Evolutionary conservation across 2,797 vertebrate species (phyloP).

Genomic region (Brachyrhaphis roseni): DNA sequence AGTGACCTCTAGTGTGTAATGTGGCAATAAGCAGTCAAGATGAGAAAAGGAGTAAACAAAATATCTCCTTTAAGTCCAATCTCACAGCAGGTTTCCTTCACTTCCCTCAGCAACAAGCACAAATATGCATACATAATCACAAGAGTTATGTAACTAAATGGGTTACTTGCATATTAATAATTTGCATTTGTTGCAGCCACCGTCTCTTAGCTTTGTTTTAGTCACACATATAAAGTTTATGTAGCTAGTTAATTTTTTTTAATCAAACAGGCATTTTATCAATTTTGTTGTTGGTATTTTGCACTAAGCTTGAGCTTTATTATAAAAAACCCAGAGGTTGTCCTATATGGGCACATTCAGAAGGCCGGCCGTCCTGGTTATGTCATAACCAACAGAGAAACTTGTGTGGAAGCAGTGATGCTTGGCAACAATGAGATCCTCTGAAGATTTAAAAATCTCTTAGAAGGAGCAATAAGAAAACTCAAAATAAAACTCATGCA

Average conservation of each 20-base stretch:
- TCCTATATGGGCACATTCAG: not conserved
- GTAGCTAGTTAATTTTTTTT: slow-evolving; percentile 13
- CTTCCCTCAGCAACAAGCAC: slow-evolving; percentile 60
- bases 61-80: slow-evolving; percentile 40
- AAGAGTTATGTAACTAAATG: slow-evolving; percentile 74
- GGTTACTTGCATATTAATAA: slow-evolving; percentile 78
- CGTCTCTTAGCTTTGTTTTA: slow-evolving; percentile 49
- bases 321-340: too few relatives aligned
- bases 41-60: slow-evolving; percentile 35
- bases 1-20: slow-evolving; percentile 7
- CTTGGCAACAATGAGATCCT: too few relatives aligned
- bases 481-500: too few relatives aligned
- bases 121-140: slow-evolving; percentile 74
- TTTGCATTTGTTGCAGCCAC: slow-evolving; percentile 65
- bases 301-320: not conserved
- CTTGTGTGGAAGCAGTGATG: too few relatives aligned
- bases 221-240: slow-evolving; percentile 27
- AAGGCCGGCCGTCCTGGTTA: too few relatives aligned
- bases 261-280: not conserved
- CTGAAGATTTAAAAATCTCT: too few relatives aligned
- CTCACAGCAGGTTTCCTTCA: slow-evolving; percentile 58
- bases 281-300: not conserved
- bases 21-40: slow-evolving; percentile 19
- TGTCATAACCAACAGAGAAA: too few relatives aligned
- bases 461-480: too few relatives aligned